Conservation (phyloP, 1,140 invertebrate species). For the Elymnias hypermnestra region DNA sequence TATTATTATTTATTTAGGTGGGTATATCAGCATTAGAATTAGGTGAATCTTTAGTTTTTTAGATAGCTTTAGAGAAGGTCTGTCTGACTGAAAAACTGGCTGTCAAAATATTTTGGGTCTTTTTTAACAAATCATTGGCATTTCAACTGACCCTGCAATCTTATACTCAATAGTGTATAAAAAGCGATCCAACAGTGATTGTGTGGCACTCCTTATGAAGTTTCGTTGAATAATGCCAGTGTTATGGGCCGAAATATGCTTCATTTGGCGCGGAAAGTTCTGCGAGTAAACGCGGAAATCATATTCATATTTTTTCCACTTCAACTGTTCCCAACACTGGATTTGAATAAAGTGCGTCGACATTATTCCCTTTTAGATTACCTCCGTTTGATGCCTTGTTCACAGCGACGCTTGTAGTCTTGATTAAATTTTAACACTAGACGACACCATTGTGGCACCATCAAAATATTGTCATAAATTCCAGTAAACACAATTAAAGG, state of each 20-base stretch:
- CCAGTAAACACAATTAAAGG: too few species aligned
- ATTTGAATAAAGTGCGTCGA: constrained; percentile 63
- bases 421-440: background rate
- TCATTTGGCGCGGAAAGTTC: constrained; percentile 69
- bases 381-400: constrained; percentile 17
- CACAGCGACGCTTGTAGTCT: background rate
- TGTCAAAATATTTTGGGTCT: too few species aligned
- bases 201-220: constrained; percentile 25
- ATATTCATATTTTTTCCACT: constrained; percentile 73
- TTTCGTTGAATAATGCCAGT: constrained; percentile 69
- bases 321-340: constrained; percentile 49
- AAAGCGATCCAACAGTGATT: too few species aligned
- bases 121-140: too few species aligned
- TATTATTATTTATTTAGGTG: too few species aligned
- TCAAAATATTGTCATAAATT: too few species aligned
- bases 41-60: too few species aligned
- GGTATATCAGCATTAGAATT: too few species aligned
- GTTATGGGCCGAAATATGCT: constrained; percentile 69
- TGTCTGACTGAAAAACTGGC: too few species aligned
- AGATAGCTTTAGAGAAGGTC: too few species aligned
- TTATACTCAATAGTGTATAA: too few species aligned
- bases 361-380: constrained; percentile 32
- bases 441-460: background rate
- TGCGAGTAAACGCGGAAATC: constrained; percentile 59
- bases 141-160: too few species aligned